Percentiles rank a stretch among this genome's conserved stretches.
Evolutionary conservation across 37 sponge, comb jelly and placozoan species (phyloP).

Genomic region (Ephydatia muelleri): DNA sequence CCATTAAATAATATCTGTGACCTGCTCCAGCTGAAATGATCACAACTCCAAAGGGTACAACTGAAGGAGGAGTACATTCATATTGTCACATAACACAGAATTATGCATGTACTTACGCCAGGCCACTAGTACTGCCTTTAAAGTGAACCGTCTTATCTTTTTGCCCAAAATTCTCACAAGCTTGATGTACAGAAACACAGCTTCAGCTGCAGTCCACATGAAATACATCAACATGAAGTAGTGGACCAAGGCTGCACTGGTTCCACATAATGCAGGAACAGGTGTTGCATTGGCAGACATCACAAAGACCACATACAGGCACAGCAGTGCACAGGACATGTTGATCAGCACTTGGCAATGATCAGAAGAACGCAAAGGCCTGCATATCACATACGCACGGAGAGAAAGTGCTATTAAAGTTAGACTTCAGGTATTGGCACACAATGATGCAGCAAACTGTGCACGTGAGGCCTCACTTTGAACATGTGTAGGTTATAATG

Average conservation of each 20-base stretch:
- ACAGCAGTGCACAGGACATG: constrained; percentile 34
- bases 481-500: constrained; percentile 5
- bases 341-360: constrained; percentile 32
- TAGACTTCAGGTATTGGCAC: background rate
- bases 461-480: constrained; percentile 10
- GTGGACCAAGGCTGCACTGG: constrained; percentile 33
- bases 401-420: background rate
- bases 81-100: background rate
- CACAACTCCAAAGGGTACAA: constrained; percentile 30
- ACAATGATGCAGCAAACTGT: background rate
- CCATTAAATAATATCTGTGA: constrained; percentile 30
- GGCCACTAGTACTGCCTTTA: background rate
- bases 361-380: background rate
- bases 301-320: constrained; percentile 51
- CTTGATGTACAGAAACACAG: constrained; percentile 24
- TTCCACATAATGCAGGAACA: constrained; percentile 35
- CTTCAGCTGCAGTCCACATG: constrained; percentile 34
- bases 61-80: constrained; percentile 22
- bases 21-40: constrained; percentile 39
- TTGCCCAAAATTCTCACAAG: constrained; percentile 21
- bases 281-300: constrained; percentile 10
- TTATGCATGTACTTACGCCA: constrained; percentile 26
- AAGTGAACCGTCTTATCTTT: background rate
- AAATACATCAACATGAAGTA: constrained; percentile 52
- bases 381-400: background rate